phyloP scores from a whole-genome alignment of 2,888 invertebrate species.

The Leptura quadrifasciata region DNA sequence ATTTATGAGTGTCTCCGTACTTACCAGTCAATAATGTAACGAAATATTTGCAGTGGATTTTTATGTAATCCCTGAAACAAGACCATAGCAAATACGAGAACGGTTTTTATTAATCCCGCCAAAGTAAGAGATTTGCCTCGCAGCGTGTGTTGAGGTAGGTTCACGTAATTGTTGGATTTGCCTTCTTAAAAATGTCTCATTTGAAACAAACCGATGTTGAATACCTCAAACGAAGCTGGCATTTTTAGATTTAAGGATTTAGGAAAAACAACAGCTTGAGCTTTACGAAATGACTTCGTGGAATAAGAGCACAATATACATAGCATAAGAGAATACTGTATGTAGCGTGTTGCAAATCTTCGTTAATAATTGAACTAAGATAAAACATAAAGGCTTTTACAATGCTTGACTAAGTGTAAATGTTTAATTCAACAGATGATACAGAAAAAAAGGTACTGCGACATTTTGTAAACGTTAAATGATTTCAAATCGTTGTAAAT shows the following conservation, averaged over 20 bases:
- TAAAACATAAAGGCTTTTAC: too few species aligned
- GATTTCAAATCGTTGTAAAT: too few species aligned
- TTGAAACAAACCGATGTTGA: conserved; percentile 28
- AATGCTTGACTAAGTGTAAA: too few species aligned
- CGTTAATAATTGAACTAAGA: not conserved
- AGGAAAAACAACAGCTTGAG: conserved; percentile 4
- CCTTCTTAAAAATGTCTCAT: conserved; percentile 37
- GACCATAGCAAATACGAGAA: conserved; percentile 14
- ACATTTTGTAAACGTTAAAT: too few species aligned
- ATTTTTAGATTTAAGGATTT: conserved; percentile 22
- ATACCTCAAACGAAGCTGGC: conserved; percentile 26
- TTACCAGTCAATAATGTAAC: not conserved
- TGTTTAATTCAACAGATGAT: too few species aligned
- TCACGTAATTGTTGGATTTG: conserved; percentile 37
- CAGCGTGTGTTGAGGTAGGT: conserved; percentile 16
- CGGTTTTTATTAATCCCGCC: conserved; percentile 30
- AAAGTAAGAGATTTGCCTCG: conserved; percentile 29
- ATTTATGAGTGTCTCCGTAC: too few species aligned
- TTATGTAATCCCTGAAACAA: conserved; percentile 13
- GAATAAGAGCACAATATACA: not conserved
- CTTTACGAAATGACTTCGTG: conserved; percentile 1
- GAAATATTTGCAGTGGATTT: not conserved
- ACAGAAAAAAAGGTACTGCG: too few species aligned
- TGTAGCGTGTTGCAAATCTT: not conserved
- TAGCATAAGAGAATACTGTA: not conserved